Percentiles rank a stretch among this genome's conserved stretches.
phyloP scores from a whole-genome alignment of 2,888 invertebrate genomes.

The Drosophila mimica region DNA sequence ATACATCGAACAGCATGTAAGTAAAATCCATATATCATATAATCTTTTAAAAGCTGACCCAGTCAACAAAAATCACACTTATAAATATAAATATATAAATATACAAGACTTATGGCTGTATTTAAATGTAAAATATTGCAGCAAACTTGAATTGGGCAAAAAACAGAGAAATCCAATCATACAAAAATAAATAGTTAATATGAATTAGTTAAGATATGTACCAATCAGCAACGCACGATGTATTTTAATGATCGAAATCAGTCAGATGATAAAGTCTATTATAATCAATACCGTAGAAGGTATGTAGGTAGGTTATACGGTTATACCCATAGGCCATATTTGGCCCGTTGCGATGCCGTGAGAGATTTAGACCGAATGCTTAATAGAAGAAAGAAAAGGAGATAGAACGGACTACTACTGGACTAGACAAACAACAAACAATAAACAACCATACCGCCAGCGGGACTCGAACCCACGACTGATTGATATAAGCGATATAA shows the following conservation, averaged over 20 bases:
- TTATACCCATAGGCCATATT: too few relatives aligned
- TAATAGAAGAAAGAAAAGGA: too few relatives aligned
- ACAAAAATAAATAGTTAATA: not conserved
- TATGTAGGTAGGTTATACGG: too few relatives aligned
- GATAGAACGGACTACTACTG: too few relatives aligned
- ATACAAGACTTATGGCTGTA: not conserved
- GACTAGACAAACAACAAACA: too few relatives aligned
- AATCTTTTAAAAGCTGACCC: not conserved
- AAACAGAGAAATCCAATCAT: not conserved
- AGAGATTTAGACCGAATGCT: too few relatives aligned
- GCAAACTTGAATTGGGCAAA: not conserved
- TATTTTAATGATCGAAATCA: not conserved
- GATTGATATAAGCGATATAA: too few relatives aligned
- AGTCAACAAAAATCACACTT: not conserved
- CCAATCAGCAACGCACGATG: not conserved
- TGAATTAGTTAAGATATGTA: not conserved
- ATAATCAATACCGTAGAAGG: not conserved
- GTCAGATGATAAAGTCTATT: not conserved
- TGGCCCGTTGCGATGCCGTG: too few relatives aligned
- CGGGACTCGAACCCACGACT: too few relatives aligned
- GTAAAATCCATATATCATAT: slow-evolving; percentile 39
- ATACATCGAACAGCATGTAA: slow-evolving; percentile 93
- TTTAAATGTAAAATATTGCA: not conserved
- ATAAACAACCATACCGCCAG: too few relatives aligned
- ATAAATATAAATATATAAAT: not conserved